Evolutionary conservation across 1,140 invertebrate genomes (phyloP), one percentile per base, ranked within the genome.

Genomic region (Lepidotrigona ventralis): DNA sequence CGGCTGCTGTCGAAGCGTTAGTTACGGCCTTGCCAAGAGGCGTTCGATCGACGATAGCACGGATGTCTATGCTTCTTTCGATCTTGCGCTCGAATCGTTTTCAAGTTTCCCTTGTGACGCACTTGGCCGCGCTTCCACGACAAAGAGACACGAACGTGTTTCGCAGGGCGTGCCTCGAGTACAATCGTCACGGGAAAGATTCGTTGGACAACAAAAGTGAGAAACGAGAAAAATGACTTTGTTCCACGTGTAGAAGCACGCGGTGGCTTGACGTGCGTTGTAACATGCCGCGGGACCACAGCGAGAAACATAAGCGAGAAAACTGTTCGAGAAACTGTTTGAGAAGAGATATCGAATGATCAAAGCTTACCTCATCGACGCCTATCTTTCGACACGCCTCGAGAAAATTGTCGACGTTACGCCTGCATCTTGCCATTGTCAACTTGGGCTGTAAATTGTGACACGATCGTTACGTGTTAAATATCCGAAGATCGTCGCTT

Each of bases 331-430:
- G 80, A 63, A 21, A 54, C 39, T 29, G 29, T 15, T 15, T 53
- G 53, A 86, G 56, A 60, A 19, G 39, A 21, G 56, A 17, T 69
- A 63, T 78, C n/a, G 51, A 46, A 8, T 19, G 19, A 5, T 19
- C 74, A 8, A n/a, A 64, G 83, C 96, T 96, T 94, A 99, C 98
- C 96, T 99, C 98, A 94, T 98, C 97, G 21, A 99, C 98, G 60
- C 98, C 98, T 88, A 99, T 98, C 93, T 96, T 97, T 81, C 97
- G 95, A 94, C 98, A 99, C 23, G 98, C 98, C 90, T 98, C 98
- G 84, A 99, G 94, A 92, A 99, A 99, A 94, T 99, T 99, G 91
- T 99, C 98, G 23, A 99, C 98, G 94, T 99, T 99, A 91, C 98
- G 95, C 90, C 98, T 95, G 95, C 98, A 99, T 91, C 98, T 96